phyloP scores from a whole-genome alignment of 2,888 invertebrate species.

The Hypsopygia costalis region DNA sequence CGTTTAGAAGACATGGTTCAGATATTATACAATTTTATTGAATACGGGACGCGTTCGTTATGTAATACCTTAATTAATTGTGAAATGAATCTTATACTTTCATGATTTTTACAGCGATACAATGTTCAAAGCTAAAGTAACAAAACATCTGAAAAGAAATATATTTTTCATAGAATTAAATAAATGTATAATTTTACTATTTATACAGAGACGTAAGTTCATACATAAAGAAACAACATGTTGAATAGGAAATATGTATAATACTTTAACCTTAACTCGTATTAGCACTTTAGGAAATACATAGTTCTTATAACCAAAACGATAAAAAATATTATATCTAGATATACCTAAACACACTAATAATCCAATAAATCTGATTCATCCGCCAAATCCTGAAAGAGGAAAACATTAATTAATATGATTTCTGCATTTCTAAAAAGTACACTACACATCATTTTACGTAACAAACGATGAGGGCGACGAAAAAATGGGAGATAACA shows the following conservation, averaged over 20 bases:
- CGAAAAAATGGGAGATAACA: too few species aligned
- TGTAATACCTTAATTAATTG: too few species aligned
- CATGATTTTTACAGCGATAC: neutral
- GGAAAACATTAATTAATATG: slow-evolving; percentile 16
- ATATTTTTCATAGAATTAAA: too few species aligned
- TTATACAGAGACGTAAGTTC: slow-evolving; percentile 3
- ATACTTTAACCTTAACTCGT: slow-evolving; percentile 61
- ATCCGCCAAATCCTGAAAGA: slow-evolving; percentile 72
- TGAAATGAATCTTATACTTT: too few species aligned
- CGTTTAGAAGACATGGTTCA: too few species aligned
- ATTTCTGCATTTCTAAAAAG: too few species aligned
- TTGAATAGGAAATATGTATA: slow-evolving; percentile 42
- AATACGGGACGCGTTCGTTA: too few species aligned
- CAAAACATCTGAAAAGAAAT: too few species aligned
- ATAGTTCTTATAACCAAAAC: slow-evolving; percentile 39
- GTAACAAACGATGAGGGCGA: too few species aligned
- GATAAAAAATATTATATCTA: slow-evolving; percentile 4
- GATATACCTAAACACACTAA: slow-evolving; percentile 9
- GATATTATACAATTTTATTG: too few species aligned
- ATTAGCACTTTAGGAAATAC: slow-evolving; percentile 65
- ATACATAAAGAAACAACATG: neutral
- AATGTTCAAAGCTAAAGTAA: neutral
- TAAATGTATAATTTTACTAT: neutral
- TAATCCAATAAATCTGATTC: slow-evolving; percentile 50
- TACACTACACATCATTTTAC: too few species aligned